A percentile compares a stretch with the other conserved stretches of the same genome.
Conservation (phyloP, 1,140 invertebrate genomes). For the Drosophila repletoides region DNA sequence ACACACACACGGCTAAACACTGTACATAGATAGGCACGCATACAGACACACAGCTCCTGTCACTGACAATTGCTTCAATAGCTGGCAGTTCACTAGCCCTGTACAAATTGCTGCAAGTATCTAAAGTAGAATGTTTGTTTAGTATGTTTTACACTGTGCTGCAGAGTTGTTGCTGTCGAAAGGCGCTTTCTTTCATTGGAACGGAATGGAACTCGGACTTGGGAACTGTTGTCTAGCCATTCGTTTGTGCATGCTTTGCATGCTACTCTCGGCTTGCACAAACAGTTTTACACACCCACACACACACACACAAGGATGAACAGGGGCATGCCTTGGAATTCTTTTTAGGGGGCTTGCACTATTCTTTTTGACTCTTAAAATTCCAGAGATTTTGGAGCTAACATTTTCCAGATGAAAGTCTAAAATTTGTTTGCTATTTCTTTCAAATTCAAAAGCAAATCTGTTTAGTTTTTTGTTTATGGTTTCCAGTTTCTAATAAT, state of each 20-base stretch:
- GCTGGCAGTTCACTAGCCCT: conserved; percentile 41
- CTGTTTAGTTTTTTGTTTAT: too few species aligned
- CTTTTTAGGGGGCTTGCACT: too few species aligned
- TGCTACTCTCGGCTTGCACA: conserved; percentile 31
- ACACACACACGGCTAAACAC: not conserved
- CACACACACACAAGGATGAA: not conserved
- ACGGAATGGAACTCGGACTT: conserved; percentile 14
- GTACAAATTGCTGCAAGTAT: conserved; percentile 46
- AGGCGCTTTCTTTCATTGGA: conserved; percentile 18
- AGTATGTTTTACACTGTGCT: conserved; percentile 55
- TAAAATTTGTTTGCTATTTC: too few species aligned
- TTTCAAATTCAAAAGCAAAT: too few species aligned
- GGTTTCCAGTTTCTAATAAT: too few species aligned
- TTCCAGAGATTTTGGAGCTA: too few species aligned
- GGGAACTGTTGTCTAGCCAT: conserved; percentile 42
- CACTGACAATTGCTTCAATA: conserved; percentile 55
- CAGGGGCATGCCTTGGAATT: too few species aligned
- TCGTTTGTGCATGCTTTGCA: conserved; percentile 53
- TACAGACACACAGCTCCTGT: conserved; percentile 14
- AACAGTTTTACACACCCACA: conserved; percentile 6
- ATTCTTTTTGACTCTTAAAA: too few species aligned
- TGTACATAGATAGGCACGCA: not conserved
- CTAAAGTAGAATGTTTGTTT: conserved; percentile 74
- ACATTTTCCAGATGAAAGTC: too few species aligned
- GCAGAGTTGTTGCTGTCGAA: conserved; percentile 11